Percentiles rank a stretch among this genome's conserved stretches.
Conservation (phyloP, 2,888 invertebrate species). For the Euclidia mi region DNA sequence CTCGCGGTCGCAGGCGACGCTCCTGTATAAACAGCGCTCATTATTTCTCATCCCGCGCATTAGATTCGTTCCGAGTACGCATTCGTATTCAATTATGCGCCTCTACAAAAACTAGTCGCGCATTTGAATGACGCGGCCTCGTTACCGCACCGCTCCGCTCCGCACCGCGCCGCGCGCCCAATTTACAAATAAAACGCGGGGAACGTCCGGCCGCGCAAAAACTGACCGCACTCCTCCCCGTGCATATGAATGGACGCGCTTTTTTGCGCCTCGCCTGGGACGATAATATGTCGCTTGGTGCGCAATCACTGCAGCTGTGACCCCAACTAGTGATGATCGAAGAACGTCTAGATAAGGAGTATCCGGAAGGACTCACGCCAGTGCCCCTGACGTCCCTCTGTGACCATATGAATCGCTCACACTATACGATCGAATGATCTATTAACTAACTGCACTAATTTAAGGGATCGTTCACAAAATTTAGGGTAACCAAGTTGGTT, state of each 20-base stretch:
- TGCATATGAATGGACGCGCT: constrained; percentile 86
- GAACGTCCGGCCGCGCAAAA: constrained; percentile 87
- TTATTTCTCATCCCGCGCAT: constrained; percentile 73
- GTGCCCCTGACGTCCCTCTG: no score
- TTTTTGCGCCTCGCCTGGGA: constrained; percentile 70
- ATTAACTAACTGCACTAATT: no score
- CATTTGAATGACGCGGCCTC: constrained; percentile 83
- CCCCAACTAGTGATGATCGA: not conserved
- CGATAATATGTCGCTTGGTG: constrained; percentile 71
- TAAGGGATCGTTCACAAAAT: no score
- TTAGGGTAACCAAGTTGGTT: no score
- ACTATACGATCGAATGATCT: no score
- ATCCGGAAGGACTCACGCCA: no score
- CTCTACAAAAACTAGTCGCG: constrained; percentile 84
- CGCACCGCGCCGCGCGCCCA: constrained; percentile 69
- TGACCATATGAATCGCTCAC: no score
- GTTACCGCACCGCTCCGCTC: constrained; percentile 57
- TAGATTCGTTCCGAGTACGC: constrained; percentile 80
- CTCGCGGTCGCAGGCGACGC: constrained; percentile 5
- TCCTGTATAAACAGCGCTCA: constrained; percentile 67
- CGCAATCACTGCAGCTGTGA: constrained; percentile 60
- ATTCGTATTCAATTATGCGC: constrained; percentile 86
- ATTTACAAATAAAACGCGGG: constrained; percentile 88
- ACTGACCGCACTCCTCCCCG: constrained; percentile 79
- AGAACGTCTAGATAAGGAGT: no score